phyloP scores from a whole-genome alignment of 64 coral and sea anemone species.

The Anthopleura sola region DNA sequence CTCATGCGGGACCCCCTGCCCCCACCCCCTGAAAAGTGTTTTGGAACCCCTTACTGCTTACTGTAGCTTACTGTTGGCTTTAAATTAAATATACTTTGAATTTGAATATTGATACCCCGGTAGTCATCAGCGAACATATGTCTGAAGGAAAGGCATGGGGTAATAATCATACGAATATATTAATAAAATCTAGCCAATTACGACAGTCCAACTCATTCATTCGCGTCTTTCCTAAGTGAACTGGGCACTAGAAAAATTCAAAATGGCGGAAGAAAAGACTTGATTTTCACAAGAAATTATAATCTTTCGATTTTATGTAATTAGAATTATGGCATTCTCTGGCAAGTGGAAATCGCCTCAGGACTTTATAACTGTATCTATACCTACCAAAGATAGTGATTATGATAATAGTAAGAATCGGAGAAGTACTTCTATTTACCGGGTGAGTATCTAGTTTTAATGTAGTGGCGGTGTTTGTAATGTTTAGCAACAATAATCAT shows the following conservation, averaged over 20 bases:
- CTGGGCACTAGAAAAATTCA: not conserved
- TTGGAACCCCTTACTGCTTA: too few relatives aligned
- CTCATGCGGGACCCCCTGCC: too few relatives aligned
- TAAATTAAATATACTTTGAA: too few relatives aligned
- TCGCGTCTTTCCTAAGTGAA: not conserved
- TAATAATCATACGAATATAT: too few relatives aligned
- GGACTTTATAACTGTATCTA: constrained; percentile 76
- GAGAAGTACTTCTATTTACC: constrained; percentile 52
- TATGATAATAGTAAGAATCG: constrained; percentile 73
- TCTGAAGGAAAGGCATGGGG: too few relatives aligned
- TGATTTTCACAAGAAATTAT: not conserved
- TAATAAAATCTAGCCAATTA: not conserved
- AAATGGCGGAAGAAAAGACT: not conserved
- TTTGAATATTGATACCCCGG: too few relatives aligned
- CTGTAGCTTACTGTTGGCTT: too few relatives aligned
- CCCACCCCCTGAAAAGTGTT: too few relatives aligned
- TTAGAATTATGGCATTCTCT: not conserved
- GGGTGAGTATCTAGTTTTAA: constrained; percentile 72
- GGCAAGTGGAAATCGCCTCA: constrained; percentile 2
- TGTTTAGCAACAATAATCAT: not conserved
- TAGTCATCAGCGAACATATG: too few relatives aligned
- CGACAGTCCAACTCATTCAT: not conserved
- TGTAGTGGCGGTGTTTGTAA: too few relatives aligned
- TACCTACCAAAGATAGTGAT: constrained; percentile 54
- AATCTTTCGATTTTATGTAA: not conserved